Conservation (phyloP, 2,888 invertebrate species). For the Lottia scabra region DNA sequence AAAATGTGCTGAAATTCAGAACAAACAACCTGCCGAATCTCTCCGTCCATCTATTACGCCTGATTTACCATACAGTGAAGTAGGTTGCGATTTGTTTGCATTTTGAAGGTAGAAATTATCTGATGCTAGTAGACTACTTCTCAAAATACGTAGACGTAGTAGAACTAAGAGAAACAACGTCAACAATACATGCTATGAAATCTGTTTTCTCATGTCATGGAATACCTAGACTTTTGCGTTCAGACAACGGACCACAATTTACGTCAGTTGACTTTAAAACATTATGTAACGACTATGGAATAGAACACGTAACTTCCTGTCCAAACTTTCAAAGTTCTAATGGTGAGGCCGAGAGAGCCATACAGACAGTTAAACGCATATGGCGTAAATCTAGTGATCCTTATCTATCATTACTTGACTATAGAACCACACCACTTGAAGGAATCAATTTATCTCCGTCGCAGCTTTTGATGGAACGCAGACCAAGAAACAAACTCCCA, state of each 20-base stretch:
- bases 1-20: constrained; percentile 15
- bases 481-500: constrained; percentile 35
- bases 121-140: constrained; percentile 34
- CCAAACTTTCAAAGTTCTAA: constrained; percentile 38
- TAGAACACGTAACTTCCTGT: constrained; percentile 36
- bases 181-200: too few species aligned
- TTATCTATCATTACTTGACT: constrained; percentile 30
- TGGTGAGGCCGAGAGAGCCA: constrained; percentile 40
- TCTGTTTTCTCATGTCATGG: too few species aligned
- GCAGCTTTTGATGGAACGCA: constrained; percentile 34
- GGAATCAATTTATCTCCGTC: constrained; percentile 29
- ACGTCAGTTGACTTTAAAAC: too few species aligned
- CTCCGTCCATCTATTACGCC: constrained; percentile 23
- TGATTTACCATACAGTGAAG: constrained; percentile 26
- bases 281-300: constrained; percentile 31
- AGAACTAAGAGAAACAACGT: too few species aligned
- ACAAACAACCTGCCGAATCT: constrained; percentile 26
- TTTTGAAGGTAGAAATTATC: constrained; percentile 29
- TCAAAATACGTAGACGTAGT: constrained; percentile 34
- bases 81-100: constrained; percentile 27
- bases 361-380: constrained; percentile 38
- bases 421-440: constrained; percentile 33
- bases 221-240: too few species aligned
- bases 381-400: constrained; percentile 35
- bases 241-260: too few species aligned